A percentile compares a stretch with the other conserved stretches of the same genome.
phyloP scores from a whole-genome alignment of 2,113 vertebrate species.

The Rhynchopsitta pachyrhyncha region DNA sequence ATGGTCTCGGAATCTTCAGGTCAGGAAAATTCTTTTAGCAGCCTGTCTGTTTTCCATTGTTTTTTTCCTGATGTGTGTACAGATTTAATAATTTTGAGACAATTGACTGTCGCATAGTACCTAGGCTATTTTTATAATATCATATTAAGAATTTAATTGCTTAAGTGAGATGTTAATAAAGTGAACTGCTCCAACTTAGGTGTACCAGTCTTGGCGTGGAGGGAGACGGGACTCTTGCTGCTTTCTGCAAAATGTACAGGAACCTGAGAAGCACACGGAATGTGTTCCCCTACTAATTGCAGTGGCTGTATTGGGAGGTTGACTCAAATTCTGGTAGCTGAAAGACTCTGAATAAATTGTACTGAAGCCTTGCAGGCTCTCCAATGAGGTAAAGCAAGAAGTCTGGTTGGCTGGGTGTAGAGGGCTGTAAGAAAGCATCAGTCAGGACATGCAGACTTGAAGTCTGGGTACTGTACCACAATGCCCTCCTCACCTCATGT shows the following conservation, averaged over 20 bases:
- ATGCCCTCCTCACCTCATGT: not conserved
- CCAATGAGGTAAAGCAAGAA: not conserved
- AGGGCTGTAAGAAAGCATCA: not conserved
- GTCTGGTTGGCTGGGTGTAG: not conserved
- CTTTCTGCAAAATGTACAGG: not conserved
- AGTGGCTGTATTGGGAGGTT: not conserved
- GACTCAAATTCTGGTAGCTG: not conserved
- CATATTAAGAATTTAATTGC: not conserved
- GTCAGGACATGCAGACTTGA: not conserved
- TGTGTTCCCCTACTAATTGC: fast-evolving
- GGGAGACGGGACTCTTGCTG: fast-evolving
- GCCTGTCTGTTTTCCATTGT: not conserved
- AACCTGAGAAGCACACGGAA: fast-evolving
- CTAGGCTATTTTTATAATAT: not conserved
- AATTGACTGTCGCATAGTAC: fast-evolving
- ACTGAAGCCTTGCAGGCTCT: not conserved
- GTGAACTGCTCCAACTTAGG: not conserved
- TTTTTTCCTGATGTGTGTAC: not conserved
- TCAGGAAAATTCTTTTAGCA: not conserved
- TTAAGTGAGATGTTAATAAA: not conserved
- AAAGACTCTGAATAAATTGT: not conserved
- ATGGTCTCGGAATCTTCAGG: not conserved
- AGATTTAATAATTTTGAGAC: not conserved
- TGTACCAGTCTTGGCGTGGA: not conserved
- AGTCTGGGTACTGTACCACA: not conserved